phyloP scores from a whole-genome alignment of 2,113 vertebrate species.

The Pitta sordida region DNA sequence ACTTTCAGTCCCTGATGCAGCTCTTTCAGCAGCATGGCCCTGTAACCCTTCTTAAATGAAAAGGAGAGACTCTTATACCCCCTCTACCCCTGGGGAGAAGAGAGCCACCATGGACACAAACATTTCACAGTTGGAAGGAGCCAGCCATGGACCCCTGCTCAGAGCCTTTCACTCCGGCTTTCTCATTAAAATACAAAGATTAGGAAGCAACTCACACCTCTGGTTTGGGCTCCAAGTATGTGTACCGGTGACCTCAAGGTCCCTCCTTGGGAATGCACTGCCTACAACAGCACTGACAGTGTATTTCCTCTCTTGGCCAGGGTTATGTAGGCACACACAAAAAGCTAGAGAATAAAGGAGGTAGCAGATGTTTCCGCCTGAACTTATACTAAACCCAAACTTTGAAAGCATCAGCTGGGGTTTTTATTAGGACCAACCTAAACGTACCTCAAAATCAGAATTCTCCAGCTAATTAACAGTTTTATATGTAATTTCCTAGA shows the following conservation, averaged over 20 bases:
- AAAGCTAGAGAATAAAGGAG: background rate
- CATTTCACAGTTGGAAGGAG: background rate
- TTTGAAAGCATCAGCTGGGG: background rate
- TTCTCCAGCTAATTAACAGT: background rate
- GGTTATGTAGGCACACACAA: background rate
- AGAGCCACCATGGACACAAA: background rate
- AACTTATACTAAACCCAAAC: background rate
- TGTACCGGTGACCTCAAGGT: background rate
- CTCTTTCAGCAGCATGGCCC: background rate
- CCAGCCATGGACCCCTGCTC: background rate
- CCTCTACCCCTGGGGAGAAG: background rate
- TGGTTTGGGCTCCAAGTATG: background rate
- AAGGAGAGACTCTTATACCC: background rate
- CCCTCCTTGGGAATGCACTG: background rate
- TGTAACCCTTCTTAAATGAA: constrained; percentile 26
- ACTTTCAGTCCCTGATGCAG: background rate
- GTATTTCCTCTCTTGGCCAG: background rate
- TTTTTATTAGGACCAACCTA: background rate
- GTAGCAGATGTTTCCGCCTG: background rate
- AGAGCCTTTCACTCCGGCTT: background rate
- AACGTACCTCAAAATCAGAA: background rate
- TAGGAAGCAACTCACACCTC: background rate
- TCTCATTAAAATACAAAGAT: background rate
- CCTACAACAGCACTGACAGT: background rate
- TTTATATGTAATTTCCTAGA: background rate